Evolutionary conservation across 2,113 vertebrate genomes (phyloP).

Genomic region (Falco punctatus): DNA sequence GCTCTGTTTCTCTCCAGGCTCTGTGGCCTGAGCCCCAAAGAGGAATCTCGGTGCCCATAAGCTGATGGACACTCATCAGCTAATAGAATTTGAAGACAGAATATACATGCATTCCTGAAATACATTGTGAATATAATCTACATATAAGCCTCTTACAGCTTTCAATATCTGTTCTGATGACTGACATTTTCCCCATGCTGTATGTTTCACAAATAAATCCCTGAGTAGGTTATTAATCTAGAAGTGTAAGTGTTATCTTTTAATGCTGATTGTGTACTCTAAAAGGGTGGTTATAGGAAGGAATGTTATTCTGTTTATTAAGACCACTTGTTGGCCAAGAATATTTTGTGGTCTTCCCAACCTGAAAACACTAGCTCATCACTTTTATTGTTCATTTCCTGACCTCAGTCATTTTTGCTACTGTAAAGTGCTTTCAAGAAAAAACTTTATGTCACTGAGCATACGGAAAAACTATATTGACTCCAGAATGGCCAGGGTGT

Average conservation of each 20-base stretch:
- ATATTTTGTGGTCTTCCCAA: neutral
- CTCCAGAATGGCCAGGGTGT: neutral
- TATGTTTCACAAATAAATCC: conserved; percentile 12
- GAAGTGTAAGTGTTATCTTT: neutral
- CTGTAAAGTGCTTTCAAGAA: neutral
- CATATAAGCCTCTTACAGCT: conserved; percentile 27
- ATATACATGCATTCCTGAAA: conserved; percentile 1
- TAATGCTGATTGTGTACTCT: neutral
- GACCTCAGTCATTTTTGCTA: neutral
- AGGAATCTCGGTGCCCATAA: neutral
- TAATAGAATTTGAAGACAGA: conserved; percentile 39
- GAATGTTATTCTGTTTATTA: neutral
- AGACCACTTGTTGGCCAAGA: neutral
- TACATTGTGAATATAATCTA: conserved; percentile 10
- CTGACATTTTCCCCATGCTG: neutral
- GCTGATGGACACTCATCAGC: conserved; percentile 24
- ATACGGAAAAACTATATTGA: neutral
- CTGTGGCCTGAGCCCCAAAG: neutral
- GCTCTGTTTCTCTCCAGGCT: neutral
- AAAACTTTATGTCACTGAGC: neutral
- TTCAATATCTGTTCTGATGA: conserved; percentile 29
- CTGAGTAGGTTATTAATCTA: neutral
- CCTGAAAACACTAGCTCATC: neutral
- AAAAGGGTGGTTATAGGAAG: neutral
- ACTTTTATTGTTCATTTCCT: neutral